These are phyloP conservation scores for Orchesella cincta DNA, from an alignment of 1,140 invertebrate genomes.

Conservation along the genomic window DNA sequence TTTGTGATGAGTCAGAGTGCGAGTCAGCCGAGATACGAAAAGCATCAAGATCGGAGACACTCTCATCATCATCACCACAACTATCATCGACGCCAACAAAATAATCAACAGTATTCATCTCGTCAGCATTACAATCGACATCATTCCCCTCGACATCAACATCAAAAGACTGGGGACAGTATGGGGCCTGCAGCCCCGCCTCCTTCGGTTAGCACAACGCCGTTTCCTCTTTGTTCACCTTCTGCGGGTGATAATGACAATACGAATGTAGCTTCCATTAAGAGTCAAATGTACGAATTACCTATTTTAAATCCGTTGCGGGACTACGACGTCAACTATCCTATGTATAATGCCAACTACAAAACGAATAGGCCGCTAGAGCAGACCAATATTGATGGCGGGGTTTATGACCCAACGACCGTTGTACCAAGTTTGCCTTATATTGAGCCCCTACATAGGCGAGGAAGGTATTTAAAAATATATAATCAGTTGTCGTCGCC, in stretches of 20 bases:
- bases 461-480: neutral
- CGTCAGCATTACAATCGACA: neutral
- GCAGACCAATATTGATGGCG: neutral
- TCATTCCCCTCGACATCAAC: neutral
- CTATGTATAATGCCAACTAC: neutral
- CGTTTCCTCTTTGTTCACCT: neutral
- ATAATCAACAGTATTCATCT: neutral
- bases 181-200: neutral
- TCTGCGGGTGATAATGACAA: neutral
- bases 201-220: neutral
- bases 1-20: neutral
- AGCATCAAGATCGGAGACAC: neutral
- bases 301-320: slow-evolving; percentile 1
- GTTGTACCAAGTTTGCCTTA: neutral
- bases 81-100: neutral
- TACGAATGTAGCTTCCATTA: neutral
- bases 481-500: neutral
- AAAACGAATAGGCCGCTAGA: neutral
- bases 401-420: neutral
- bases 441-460: neutral
- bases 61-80: neutral
- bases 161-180: neutral
- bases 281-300: slow-evolving; percentile 16
- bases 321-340: neutral
- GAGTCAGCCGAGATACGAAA: neutral